Evolutionary conservation across 2,113 vertebrate species (phyloP).

Genomic region (Varanus salvator): DNA sequence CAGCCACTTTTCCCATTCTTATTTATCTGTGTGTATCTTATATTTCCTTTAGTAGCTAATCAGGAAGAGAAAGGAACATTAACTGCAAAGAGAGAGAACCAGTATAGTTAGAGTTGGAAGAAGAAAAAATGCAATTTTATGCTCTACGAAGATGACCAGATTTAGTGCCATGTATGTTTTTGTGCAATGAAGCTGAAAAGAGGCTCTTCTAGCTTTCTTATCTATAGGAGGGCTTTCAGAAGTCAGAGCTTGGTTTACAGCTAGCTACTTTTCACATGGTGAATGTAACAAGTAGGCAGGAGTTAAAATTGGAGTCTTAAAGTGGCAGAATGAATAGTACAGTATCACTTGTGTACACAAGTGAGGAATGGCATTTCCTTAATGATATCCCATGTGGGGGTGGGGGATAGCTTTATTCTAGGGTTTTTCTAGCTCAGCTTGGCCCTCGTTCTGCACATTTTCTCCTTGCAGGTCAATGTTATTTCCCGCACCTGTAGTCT

Average conservation of each 20-base stretch:
- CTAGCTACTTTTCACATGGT: background rate
- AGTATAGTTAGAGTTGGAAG: background rate
- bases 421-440: background rate
- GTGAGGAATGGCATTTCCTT: background rate
- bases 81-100: background rate
- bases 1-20: background rate
- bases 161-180: background rate
- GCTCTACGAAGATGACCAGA: background rate
- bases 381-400: background rate
- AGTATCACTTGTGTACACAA: background rate
- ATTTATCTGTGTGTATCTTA: background rate
- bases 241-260: background rate
- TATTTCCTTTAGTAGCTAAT: background rate
- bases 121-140: background rate
- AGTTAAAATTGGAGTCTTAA: background rate
- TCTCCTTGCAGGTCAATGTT: background rate
- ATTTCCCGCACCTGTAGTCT: background rate
- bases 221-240: background rate
- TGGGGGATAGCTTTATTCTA: too few relatives aligned
- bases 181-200: background rate
- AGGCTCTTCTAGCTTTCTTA: background rate
- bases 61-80: background rate
- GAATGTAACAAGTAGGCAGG: background rate
- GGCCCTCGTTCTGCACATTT: background rate
- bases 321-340: background rate